Base-by-base conservation (phyloP, 1,140 invertebrate genomes). In the Panagrolaimus sp. region DNA sequence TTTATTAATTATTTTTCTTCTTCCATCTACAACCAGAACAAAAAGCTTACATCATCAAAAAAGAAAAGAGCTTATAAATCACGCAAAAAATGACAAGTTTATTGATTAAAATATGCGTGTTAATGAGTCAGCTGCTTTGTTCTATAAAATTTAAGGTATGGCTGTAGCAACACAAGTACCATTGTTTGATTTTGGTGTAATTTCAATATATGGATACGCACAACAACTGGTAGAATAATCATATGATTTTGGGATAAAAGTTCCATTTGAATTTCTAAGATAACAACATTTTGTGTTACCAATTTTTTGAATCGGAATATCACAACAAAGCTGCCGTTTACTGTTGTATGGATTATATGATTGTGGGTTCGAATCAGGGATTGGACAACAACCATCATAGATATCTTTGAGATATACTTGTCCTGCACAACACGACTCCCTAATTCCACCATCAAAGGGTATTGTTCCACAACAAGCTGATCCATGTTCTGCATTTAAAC, bases 201-300 rank as follows among this genome's bases (percentile, higher is more conserved):
- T 75, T 43, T 67, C 44, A 9, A 23, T 66, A 66, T 65, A 76
- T 8, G 74, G 74, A 51, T 64, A 76, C 5, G 74, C 72, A 63
- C 74, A 76, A 65, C 74, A 76, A 38, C 27, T 45, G 1, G 61
- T 77, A 11, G 63, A 43, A 20, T 64, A 76, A 47, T 76, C 76
- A 61, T 79, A 76, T 45, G 76, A 79, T 63, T 76, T 70, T 13
- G 74, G 74, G 5, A 46, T 45, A 51, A 75, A 75, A 25, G 42
- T 66, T 11, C 74, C 71, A 42, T 69, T 74, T 9, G 23, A 14
- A 20, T 31, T 20, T 43, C 68, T 64, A 31, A 76, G 61, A 38
- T 76, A 78, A 63, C 74, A 76, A 51, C 74, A 76, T 63, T 76
- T 76, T n/a, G 57, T 74, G 7, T 68, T 71, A 8, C 53, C 68